Base-by-base conservation (phyloP, 2,888 invertebrate genomes). In the Lithophane semibrunnea region DNA sequence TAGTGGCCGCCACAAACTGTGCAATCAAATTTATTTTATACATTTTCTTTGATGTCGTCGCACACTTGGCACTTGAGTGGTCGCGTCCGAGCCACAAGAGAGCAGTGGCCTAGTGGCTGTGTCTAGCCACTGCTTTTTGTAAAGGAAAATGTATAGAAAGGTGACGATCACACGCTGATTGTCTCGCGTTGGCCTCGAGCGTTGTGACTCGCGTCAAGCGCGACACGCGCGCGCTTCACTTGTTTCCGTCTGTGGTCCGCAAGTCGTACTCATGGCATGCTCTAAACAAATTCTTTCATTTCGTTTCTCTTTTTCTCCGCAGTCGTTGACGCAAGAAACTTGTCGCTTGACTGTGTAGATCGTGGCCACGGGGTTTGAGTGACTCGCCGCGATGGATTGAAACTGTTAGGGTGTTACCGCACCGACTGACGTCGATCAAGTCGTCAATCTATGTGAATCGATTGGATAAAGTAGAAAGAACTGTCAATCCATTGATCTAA, bases 1-100 rank as follows among this genome's bases (percentile, higher is more conserved):
- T n/a, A 29, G 58, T 16, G 79, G 24, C 24, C 1, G 54, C 21
- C 12, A 56, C n/a, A 72, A 73, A 79, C 44, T 65, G 47, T 64
- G 52, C 60, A 67, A 37, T 56, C 44, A 18, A 77, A 69, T 70
- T 58, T 78, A 78, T 82, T 82, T 68, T 72, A 64, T 54, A 82
- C 63, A 63, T 60, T 60, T 73, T 73, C 80, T 79, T 79, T 79
- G 80, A 79, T 67, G 63, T 63, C 72, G 42, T 79, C n/a, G 47
- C 56, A 52, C 56, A 73, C 63, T 79, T 67, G 66, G 29, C 73
- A 29, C 79, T 79, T 79, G n/a, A 79, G 73, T 18, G 24, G 79
- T 52, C 67, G 61, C 67, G 56, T 56, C 80, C 42, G 29, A 79
- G 29, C 52, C 63, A 58, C 63, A 79, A 79, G 73, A 67, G 79